Evolutionary conservation across 2,797 vertebrate genomes (phyloP).

Genomic region (Pipistrellus pygmaeus): DNA sequence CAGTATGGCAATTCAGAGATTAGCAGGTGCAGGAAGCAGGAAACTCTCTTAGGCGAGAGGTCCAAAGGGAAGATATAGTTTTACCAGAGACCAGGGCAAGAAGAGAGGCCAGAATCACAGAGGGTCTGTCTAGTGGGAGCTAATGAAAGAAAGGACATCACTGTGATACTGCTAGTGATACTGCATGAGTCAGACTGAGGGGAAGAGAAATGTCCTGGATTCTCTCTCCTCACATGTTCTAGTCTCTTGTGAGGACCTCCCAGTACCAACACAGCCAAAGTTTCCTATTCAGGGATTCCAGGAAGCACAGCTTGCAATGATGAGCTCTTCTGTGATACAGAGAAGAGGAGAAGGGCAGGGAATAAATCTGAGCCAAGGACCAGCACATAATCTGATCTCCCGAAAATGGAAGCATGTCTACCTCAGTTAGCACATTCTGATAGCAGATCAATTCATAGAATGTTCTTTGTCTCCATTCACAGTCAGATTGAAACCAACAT

Average conservation of each 20-base stretch:
- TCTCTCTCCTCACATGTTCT: not conserved
- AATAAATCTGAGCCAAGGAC: not conserved
- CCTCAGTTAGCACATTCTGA: not conserved
- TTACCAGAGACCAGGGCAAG: not conserved
- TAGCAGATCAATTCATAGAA: not conserved
- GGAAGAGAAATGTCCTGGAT: not conserved
- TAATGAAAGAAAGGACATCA: not conserved
- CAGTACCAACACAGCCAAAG: not conserved
- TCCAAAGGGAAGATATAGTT: not conserved
- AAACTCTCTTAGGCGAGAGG: not conserved
- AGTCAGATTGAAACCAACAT: not conserved
- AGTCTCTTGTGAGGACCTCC: not conserved
- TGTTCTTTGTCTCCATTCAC: not conserved
- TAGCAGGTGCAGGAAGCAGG: not conserved
- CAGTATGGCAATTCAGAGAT: not conserved
- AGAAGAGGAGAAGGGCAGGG: not conserved
- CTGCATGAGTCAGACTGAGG: not conserved
- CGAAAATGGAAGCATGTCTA: fast-evolving
- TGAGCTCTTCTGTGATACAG: not conserved
- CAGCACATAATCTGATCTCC: not conserved
- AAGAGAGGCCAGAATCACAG: not conserved
- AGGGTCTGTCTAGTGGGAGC: not conserved
- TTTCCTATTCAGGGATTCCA: not conserved
- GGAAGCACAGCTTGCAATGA: not conserved
- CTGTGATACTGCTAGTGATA: fast-evolving